Conservation (phyloP, 23 tunicate species). For the Botrylloides violaceus region DNA sequence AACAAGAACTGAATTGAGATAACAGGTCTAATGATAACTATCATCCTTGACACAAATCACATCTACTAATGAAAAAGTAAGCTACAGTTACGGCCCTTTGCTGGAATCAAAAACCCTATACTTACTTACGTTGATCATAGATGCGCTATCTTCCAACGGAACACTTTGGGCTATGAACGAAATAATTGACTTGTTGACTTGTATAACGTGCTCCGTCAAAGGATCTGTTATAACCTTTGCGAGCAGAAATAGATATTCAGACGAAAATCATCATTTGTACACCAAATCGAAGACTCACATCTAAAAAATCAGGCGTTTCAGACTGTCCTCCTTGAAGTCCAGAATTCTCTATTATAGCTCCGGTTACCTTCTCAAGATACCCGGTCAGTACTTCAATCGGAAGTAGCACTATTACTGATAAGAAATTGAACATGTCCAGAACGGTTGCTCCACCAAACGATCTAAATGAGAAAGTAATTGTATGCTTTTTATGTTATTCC, state of each 20-base stretch:
- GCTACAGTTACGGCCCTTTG: no score
- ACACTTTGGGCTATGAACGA: conserved; percentile 23
- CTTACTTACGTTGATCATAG: conserved; percentile 36
- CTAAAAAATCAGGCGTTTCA: conserved; percentile 18
- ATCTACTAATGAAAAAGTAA: no score
- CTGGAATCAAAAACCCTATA: neutral
- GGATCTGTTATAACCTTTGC: conserved; percentile 76
- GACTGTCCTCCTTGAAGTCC: neutral
- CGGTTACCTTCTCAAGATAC: conserved; percentile 39
- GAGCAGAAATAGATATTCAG: neutral
- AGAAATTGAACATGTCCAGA: conserved; percentile 75
- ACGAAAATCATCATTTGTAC: neutral
- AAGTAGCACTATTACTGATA: conserved; percentile 51
- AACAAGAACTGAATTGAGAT: no score
- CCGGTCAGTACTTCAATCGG: conserved; percentile 68
- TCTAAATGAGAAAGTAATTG: no score
- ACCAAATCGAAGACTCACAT: conserved; percentile 5
- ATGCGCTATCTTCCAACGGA: conserved; percentile 15
- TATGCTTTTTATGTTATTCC: no score
- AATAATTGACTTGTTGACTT: conserved; percentile 67
- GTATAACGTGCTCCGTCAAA: conserved; percentile 50
- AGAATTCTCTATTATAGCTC: conserved; percentile 25
- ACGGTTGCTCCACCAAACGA: conserved; percentile 91
- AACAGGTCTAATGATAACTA: no score
- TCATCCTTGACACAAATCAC: no score